Conservation (phyloP, 2,797 vertebrate species). For the Channa striata region DNA sequence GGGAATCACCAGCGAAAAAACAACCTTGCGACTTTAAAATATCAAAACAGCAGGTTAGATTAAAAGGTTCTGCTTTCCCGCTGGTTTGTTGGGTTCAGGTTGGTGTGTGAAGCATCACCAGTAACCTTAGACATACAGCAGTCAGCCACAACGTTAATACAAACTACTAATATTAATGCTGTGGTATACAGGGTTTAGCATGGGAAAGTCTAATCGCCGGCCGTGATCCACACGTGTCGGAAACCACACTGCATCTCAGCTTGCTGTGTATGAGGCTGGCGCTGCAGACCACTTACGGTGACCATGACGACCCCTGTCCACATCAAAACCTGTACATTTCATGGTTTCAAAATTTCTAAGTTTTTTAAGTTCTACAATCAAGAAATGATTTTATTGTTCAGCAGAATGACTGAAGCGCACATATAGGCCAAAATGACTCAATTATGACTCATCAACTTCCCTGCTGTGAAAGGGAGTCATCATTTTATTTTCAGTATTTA, state of each 20-base stretch:
- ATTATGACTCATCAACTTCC: slow-evolving; percentile 11
- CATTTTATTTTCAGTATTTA: neutral
- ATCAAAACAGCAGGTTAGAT: neutral
- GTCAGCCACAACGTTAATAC: too few species aligned
- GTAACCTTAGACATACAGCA: neutral
- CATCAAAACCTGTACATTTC: neutral
- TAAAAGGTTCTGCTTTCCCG: neutral
- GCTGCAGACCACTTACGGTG: too few species aligned
- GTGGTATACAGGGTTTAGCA: too few species aligned
- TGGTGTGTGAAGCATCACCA: neutral
- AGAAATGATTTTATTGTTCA: neutral
- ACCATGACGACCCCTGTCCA: too few species aligned
- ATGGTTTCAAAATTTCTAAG: too few species aligned
- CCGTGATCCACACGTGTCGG: too few species aligned
- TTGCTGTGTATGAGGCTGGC: too few species aligned
- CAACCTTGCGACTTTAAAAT: slow-evolving; percentile 6
- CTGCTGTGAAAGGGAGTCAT: neutral
- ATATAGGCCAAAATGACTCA: neutral
- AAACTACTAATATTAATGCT: too few species aligned
- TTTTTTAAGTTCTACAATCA: too few species aligned
- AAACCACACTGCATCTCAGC: too few species aligned
- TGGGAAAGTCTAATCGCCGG: too few species aligned
- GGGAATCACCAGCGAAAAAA: slow-evolving; percentile 6
- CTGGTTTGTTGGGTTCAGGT: too few species aligned
- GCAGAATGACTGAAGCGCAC: neutral